Percentiles rank a stretch among this genome's conserved stretches.
Evolutionary conservation across 2,113 vertebrate genomes (phyloP).

Genomic region (Peucedramus taeniatus): DNA sequence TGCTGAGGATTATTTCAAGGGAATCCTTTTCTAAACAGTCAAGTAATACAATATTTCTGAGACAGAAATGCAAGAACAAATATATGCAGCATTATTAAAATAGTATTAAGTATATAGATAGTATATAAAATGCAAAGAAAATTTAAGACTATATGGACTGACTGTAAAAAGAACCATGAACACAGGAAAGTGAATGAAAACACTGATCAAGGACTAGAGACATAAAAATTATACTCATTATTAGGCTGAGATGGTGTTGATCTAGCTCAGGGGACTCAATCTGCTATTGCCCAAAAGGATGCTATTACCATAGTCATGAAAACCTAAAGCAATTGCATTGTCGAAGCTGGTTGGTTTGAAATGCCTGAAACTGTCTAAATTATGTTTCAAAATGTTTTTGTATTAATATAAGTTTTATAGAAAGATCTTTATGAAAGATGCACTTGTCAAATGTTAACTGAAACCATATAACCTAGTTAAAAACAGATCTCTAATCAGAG

Average conservation of each 20-base stretch:
- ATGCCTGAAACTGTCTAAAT: not conserved
- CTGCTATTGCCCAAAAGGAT: not conserved
- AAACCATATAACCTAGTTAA: not conserved
- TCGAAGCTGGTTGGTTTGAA: not conserved
- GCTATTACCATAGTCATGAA: not conserved
- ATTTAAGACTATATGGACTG: not conserved
- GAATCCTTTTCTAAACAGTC: not conserved
- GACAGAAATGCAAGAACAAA: not conserved
- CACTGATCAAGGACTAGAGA: not conserved
- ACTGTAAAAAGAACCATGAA: not conserved
- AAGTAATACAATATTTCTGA: not conserved
- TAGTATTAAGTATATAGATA: not conserved
- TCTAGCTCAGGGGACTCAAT: not conserved
- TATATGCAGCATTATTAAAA: not conserved
- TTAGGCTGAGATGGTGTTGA: not conserved
- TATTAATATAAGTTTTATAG: not conserved
- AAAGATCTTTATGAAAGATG: not conserved
- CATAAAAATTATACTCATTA: not conserved
- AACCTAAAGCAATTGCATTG: not conserved
- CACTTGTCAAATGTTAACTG: not conserved
- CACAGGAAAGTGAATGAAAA: not conserved
- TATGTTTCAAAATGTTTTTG: not conserved
- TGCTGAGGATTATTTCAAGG: not conserved
- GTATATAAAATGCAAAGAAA: not conserved
- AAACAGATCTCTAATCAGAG: not conserved